Evolutionary conservation across 2,113 vertebrate genomes (phyloP).

Genomic region (Chitala chitala): DNA sequence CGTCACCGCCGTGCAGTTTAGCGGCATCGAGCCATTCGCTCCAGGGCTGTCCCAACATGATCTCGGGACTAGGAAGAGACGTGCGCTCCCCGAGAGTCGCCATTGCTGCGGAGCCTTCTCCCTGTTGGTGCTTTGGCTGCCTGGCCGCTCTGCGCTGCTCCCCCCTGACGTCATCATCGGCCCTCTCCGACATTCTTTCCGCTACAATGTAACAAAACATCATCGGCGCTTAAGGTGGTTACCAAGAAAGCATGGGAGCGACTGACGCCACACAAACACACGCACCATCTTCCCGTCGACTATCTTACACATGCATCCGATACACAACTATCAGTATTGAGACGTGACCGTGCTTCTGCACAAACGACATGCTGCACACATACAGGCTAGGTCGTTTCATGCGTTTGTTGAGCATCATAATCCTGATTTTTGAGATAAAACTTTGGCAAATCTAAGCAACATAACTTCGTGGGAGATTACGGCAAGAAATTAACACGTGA

Average conservation of each 20-base stretch:
- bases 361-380: no score
- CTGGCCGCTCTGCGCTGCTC: conserved; percentile 86
- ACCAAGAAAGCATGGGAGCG: conserved; percentile 38
- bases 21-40: conserved; percentile 87
- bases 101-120: conserved; percentile 83
- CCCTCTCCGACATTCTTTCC: conserved; percentile 99
- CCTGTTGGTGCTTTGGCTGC: conserved; percentile 71
- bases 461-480: no score
- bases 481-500: no score
- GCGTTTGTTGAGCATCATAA: no score
- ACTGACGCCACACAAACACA: conserved; percentile 32
- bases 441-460: no score
- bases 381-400: no score
- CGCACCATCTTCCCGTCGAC: neutral
- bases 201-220: conserved; percentile 87
- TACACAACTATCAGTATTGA: neutral
- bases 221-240: conserved; percentile 45
- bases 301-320: neutral
- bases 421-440: no score
- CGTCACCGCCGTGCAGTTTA: conserved; percentile 87
- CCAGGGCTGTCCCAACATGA: conserved; percentile 92
- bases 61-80: conserved; percentile 90
- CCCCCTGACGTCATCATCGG: conserved; percentile 94
- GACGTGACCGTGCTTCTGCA: neutral
- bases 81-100: conserved; percentile 89